Conservation (phyloP, 2,888 invertebrate species). For the Catotricha subobsoleta region DNA sequence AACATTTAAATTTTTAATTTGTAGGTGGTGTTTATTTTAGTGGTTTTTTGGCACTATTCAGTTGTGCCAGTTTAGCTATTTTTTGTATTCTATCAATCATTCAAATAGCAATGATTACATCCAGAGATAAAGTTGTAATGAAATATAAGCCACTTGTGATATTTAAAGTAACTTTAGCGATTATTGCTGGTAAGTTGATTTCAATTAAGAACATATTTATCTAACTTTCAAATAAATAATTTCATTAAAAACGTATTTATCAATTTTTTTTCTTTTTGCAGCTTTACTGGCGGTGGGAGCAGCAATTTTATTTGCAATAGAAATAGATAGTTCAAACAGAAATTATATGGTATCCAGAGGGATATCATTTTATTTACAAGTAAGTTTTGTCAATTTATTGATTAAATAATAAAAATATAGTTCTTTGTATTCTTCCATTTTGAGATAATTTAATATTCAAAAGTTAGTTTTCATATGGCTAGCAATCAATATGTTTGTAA, state of each 20-base stretch:
- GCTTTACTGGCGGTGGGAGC: constrained; percentile 64
- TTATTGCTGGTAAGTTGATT: constrained; percentile 52
- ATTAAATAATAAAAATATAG: too few species aligned
- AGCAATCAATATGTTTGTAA: too few species aligned
- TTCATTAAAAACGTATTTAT: background rate
- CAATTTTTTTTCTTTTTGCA: constrained; percentile 28
- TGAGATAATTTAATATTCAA: too few species aligned
- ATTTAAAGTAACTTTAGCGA: constrained; percentile 57
- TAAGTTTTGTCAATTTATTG: too few species aligned
- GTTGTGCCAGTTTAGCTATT: constrained; percentile 52
- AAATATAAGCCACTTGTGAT: constrained; percentile 61
- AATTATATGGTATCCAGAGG: constrained; percentile 62
- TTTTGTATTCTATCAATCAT: constrained; percentile 65
- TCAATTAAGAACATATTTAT: background rate
- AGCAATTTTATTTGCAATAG: constrained; percentile 65
- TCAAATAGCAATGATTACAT: constrained; percentile 74
- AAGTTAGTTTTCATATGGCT: too few species aligned
- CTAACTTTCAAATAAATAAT: background rate
- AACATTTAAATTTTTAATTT: constrained; percentile 12
- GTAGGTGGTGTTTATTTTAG: constrained; percentile 67
- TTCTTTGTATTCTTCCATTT: too few species aligned
- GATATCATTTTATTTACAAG: constrained; percentile 77
- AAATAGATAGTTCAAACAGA: constrained; percentile 58
- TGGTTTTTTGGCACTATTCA: constrained; percentile 59
- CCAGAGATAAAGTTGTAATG: constrained; percentile 61